Evolutionary conservation across 1,140 invertebrate genomes (phyloP).

Genomic region (Magallana ariakensis): DNA sequence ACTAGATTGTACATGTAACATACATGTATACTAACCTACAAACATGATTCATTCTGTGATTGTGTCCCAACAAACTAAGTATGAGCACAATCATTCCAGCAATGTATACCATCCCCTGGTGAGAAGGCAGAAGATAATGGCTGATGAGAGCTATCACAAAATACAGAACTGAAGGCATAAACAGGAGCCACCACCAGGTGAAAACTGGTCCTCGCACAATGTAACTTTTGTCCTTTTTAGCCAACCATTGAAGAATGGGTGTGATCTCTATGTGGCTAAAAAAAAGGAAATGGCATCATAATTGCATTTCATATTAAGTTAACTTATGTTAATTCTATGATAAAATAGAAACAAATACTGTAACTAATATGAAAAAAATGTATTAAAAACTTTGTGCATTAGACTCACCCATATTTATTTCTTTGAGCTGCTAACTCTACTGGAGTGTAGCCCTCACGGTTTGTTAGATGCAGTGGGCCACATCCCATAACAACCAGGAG

Average conservation of each 20-base stretch:
- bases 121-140: constrained; percentile 41
- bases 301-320: too few relatives aligned
- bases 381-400: not conserved
- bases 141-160: constrained; percentile 50
- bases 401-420: constrained; percentile 67
- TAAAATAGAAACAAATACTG: not conserved
- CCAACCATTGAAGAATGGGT: constrained; percentile 58
- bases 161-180: constrained; percentile 64
- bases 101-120: constrained; percentile 64
- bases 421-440: constrained; percentile 64
- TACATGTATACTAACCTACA: constrained; percentile 65
- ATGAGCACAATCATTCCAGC: constrained; percentile 55
- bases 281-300: constrained; percentile 35
- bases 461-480: constrained; percentile 60
- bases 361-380: not conserved
- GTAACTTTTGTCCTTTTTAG: constrained; percentile 46
- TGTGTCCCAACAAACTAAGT: constrained; percentile 40
- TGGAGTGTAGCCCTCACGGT: constrained; percentile 70
- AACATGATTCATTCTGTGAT: constrained; percentile 71
- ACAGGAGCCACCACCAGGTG: constrained; percentile 68
- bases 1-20: too few relatives aligned
- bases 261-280: constrained; percentile 66
- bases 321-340: not conserved
- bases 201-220: constrained; percentile 54
- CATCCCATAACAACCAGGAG: constrained; percentile 65